Evolutionary conservation across 2,797 vertebrate genomes (phyloP).

Genomic region (Salmo trutta): DNA sequence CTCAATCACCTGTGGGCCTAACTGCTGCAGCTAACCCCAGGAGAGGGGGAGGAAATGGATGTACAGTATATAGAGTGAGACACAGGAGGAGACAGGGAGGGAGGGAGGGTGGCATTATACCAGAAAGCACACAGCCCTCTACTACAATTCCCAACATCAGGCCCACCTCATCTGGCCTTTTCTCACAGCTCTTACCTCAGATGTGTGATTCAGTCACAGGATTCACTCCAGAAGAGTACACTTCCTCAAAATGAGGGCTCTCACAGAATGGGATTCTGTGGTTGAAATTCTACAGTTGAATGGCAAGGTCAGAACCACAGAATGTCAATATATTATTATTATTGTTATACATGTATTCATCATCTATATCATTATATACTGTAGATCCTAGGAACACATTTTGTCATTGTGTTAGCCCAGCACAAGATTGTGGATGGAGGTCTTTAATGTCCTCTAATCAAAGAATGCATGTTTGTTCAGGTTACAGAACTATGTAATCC

Average conservation of each 20-base stretch:
- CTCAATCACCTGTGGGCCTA: neutral
- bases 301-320: neutral
- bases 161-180: neutral
- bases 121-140: neutral
- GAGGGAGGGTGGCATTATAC: neutral
- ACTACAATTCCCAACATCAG: neutral
- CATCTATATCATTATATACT: neutral
- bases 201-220: neutral
- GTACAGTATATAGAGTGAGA: neutral
- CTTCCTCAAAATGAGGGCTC: neutral
- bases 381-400: neutral
- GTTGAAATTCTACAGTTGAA: neutral
- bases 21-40: constrained; percentile 25
- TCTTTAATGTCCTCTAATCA: neutral
- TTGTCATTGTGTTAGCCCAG: neutral
- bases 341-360: neutral
- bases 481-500: neutral
- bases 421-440: neutral
- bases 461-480: neutral
- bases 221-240: neutral
- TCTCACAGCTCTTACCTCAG: neutral
- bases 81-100: neutral
- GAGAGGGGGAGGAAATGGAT: neutral
- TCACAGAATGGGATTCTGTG: neutral
- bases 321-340: neutral